These are phyloP conservation scores for Planiliza haematocheilus DNA, from an alignment of 2,113 vertebrate species.

Conservation along the genomic window DNA sequence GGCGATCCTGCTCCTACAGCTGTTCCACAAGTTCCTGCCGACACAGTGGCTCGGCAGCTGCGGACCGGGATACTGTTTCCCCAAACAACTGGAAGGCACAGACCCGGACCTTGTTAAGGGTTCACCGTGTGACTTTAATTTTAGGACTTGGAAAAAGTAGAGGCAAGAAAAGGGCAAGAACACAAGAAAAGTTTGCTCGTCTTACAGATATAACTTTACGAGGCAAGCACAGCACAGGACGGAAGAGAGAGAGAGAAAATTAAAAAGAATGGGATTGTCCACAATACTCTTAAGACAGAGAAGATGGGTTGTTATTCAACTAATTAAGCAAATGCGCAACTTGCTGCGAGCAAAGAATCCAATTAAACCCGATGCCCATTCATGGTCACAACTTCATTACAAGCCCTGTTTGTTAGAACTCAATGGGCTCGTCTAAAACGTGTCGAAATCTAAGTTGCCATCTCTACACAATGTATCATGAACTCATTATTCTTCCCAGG, in stretches of 20 bases:
- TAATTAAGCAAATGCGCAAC: constrained; percentile 55
- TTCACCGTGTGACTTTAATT: constrained; percentile 32
- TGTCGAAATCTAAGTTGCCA: background rate
- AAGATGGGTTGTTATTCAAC: constrained; percentile 33
- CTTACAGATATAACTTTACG: background rate
- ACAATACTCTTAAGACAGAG: constrained; percentile 13
- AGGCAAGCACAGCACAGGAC: background rate
- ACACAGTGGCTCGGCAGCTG: constrained; percentile 77
- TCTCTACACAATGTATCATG: background rate
- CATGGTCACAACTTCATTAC: constrained; percentile 56
- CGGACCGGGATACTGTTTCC: constrained; percentile 73
- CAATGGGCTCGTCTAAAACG: constrained; percentile 26
- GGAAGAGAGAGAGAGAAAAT: constrained; percentile 17
- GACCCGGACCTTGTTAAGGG: constrained; percentile 49
- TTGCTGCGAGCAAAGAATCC: constrained; percentile 60
- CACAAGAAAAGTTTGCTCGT: constrained; percentile 3
- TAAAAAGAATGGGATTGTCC: constrained; percentile 1
- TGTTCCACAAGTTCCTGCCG: constrained; percentile 69
- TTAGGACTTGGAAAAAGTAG: constrained; percentile 15
- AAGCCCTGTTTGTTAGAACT: constrained; percentile 43
- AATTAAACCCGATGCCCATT: constrained; percentile 65
- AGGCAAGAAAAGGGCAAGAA: background rate
- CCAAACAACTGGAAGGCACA: constrained; percentile 72
- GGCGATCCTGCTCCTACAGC: constrained; percentile 66
- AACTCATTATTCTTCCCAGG: constrained; percentile 9